Evolutionary conservation across 2,888 invertebrate species (phyloP).

Genomic region (Synergus umbraculus): DNA sequence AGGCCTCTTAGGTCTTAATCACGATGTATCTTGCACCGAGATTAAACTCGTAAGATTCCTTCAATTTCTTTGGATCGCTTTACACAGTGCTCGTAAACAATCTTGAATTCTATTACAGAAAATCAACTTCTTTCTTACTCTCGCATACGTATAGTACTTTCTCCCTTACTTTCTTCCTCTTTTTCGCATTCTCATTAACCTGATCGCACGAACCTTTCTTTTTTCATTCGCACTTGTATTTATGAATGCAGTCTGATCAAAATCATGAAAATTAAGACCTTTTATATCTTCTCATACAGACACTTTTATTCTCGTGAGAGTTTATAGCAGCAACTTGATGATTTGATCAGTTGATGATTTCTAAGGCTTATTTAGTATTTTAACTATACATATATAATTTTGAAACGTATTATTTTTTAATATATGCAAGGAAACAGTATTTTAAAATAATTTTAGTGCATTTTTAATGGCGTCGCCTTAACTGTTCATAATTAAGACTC

Average conservation of each 20-base stretch:
- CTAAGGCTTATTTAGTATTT: no score
- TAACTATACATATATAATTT: no score
- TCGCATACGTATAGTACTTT: slow-evolving; percentile 14
- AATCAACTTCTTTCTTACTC: slow-evolving; percentile 9
- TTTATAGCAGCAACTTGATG: no score
- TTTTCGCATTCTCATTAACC: neutral
- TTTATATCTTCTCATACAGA: neutral
- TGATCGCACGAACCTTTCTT: neutral
- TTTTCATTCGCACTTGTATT: neutral
- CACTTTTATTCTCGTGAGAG: no score
- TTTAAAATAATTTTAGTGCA: neutral
- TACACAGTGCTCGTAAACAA: neutral
- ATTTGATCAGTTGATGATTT: no score
- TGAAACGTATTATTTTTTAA: no score
- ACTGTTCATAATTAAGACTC: neutral
- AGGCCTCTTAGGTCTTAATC: slow-evolving; percentile 24
- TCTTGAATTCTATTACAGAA: slow-evolving; percentile 24
- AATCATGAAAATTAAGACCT: slow-evolving; percentile 3
- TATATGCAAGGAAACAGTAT: no score
- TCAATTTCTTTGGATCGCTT: neutral
- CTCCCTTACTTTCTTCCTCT: slow-evolving; percentile 36
- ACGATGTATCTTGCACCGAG: slow-evolving; percentile 18
- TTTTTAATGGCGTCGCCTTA: neutral
- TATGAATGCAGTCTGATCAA: neutral
- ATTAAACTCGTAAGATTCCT: slow-evolving; percentile 20